phyloP scores from a whole-genome alignment of 2,888 invertebrate species.

The Trimorus sp. region DNA sequence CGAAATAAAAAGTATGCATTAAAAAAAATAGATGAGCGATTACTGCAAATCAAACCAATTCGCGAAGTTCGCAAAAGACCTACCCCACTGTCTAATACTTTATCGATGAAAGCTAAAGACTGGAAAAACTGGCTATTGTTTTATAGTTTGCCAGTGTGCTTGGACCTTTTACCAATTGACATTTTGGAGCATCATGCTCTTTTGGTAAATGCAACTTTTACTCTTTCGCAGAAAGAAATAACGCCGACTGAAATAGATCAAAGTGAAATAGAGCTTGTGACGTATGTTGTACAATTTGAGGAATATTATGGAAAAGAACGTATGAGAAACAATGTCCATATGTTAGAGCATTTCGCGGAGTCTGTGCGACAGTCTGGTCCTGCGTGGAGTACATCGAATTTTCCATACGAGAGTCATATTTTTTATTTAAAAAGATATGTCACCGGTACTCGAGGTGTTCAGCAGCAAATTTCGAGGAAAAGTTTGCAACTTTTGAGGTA shows the following conservation, averaged over 20 bases:
- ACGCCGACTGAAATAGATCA: conserved; percentile 4
- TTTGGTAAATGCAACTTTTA: conserved; percentile 38
- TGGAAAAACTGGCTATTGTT: conserved; percentile 18
- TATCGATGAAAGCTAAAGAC: conserved; percentile 23
- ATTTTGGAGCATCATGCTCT: conserved; percentile 21
- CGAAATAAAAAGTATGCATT: neutral
- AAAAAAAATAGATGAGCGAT: neutral
- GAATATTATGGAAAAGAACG: neutral
- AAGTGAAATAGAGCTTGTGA: conserved; percentile 20
- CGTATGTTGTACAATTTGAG: conserved; percentile 27
- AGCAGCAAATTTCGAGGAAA: conserved; percentile 26
- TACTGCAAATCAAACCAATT: neutral
- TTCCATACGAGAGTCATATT: conserved; percentile 28
- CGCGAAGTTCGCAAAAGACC: conserved; percentile 16
- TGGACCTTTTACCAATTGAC: conserved; percentile 7
- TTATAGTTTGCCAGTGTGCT: conserved; percentile 16
- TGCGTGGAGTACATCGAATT: conserved; percentile 16
- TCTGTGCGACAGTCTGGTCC: conserved; percentile 20
- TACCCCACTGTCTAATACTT: neutral
- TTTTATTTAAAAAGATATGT: conserved; percentile 17
- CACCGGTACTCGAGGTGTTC: conserved; percentile 19
- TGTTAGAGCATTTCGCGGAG: conserved; percentile 32
- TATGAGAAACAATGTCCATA: conserved; percentile 28
- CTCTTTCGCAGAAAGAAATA: conserved; percentile 19
- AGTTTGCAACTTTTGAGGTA: conserved; percentile 7